Conservation (phyloP, 2,113 vertebrate species). For the Egretta garzetta region DNA sequence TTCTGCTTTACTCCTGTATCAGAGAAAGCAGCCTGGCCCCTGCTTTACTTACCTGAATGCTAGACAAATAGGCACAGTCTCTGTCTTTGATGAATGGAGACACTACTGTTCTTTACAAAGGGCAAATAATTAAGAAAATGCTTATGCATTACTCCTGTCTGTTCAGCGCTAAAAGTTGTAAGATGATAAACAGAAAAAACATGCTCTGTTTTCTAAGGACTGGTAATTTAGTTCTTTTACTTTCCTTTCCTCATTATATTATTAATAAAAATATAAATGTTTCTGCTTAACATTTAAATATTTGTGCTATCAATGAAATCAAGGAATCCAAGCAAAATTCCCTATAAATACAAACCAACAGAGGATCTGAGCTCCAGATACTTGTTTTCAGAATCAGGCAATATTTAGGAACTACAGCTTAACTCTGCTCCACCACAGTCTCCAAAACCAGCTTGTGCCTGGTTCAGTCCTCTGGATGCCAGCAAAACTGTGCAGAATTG, state of each 20-base stretch:
- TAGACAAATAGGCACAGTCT: not conserved
- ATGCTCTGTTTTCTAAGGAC: not conserved
- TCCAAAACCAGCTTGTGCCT: slow-evolving; percentile 4
- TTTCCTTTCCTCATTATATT: not conserved
- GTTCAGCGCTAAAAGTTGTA: not conserved
- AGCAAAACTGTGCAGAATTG: not conserved
- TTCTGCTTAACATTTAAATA: not conserved
- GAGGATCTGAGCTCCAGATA: not conserved
- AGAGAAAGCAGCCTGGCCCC: not conserved
- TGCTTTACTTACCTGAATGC: not conserved
- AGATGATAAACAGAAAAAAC: not conserved
- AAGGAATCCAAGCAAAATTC: not conserved
- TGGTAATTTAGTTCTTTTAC: not conserved
- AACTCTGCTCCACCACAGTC: not conserved
- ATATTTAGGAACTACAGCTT: not conserved
- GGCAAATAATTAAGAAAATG: not conserved
- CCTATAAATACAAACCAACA: not conserved
- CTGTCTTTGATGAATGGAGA: not conserved
- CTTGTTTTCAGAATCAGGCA: not conserved
- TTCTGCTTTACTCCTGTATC: not conserved
- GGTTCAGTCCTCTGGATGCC: slow-evolving; percentile 13
- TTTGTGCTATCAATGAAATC: not conserved
- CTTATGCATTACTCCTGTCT: not conserved
- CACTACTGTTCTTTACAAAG: not conserved
- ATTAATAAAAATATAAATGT: not conserved